Evolutionary conservation across 2,888 invertebrate species (phyloP), one percentile per base, ranked within the genome.

Genomic region (Eugnorisma glareosa): DNA sequence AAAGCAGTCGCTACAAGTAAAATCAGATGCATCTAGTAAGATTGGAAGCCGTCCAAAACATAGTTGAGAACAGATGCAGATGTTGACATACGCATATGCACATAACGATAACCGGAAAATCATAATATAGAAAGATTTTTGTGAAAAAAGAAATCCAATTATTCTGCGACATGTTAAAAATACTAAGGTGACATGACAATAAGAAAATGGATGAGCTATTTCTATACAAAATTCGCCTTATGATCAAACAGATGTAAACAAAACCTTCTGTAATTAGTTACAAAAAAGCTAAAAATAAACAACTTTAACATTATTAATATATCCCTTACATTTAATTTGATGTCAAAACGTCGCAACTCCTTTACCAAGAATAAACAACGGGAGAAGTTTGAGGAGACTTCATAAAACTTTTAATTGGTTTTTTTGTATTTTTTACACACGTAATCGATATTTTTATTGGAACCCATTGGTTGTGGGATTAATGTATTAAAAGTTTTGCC

Each of bases 341-440:
- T 79, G 80, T 81, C 83, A 75, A 71, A 74, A 78, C 57, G 83
- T 80, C 77, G 37, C 78, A 73, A 83, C 81, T 84, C 86, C 83
- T 85, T 82, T 75, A 80, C 86, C 73, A 82, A 78, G 85, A 75
- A 81, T 63, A 85, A 86, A 87, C 86, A 86, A 78, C 82, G 82
- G 81, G 67, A 81, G 86, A 92, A 91, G 88, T 90, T 90, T 72
- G 75, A 87, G 86, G 80, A 89, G 85, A 81, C 54, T 88, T 87
- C 86, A 90, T 90, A 86, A 87, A 92, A 91, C 86, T 91, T 92
- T 91, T 91, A 92, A 92, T 91, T 91, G 89, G 88, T 85, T 89
- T 79, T 57, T 57, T 57, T 85, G 83, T 85, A 86, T 87, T 77
- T 72, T 79, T 83, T 87, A 89, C 86, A 86, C 77, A 83, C 78